Percentiles rank a stretch among this genome's conserved stretches.
Conservation (phyloP, 2,888 invertebrate genomes). For the Gerris lacustris region DNA sequence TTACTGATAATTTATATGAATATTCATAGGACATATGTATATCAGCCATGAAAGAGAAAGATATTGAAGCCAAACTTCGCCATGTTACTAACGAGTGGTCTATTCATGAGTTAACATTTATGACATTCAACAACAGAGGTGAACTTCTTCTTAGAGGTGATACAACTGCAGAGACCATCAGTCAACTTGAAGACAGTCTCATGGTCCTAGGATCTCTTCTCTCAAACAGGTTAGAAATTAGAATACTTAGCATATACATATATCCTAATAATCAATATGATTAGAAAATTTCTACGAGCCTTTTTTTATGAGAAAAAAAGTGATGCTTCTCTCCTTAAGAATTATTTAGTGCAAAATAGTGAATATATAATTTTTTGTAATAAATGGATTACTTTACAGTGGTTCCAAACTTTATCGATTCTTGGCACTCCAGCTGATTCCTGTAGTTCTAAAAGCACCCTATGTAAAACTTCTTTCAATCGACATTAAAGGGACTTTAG, state of each 20-base stretch:
- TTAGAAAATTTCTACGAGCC: too few relatives aligned
- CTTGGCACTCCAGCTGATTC: too few relatives aligned
- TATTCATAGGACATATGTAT: slow-evolving; percentile 76
- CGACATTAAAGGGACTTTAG: too few relatives aligned
- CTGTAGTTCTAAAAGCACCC: too few relatives aligned
- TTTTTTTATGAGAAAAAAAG: too few relatives aligned
- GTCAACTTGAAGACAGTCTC: slow-evolving; percentile 88
- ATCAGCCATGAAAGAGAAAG: slow-evolving; percentile 94
- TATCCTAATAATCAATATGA: too few relatives aligned
- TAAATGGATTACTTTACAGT: too few relatives aligned
- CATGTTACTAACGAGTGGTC: slow-evolving; percentile 93
- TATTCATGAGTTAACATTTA: slow-evolving; percentile 80
- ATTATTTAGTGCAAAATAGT: too few relatives aligned
- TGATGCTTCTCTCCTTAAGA: too few relatives aligned
- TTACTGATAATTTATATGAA: neutral
- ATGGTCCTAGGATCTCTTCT: slow-evolving; percentile 89
- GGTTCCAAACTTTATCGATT: too few relatives aligned
- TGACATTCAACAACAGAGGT: slow-evolving; percentile 88
- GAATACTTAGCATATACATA: neutral
- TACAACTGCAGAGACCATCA: slow-evolving; percentile 87
- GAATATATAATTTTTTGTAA: too few relatives aligned
- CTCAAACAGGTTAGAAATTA: slow-evolving; percentile 58
- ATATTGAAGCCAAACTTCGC: slow-evolving; percentile 54
- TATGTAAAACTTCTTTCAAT: too few relatives aligned
- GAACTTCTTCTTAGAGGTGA: slow-evolving; percentile 83